Percentiles rank a stretch among this genome's conserved stretches.
Conservation (phyloP, 2,797 vertebrate genomes). For the Alcedo atthis region DNA sequence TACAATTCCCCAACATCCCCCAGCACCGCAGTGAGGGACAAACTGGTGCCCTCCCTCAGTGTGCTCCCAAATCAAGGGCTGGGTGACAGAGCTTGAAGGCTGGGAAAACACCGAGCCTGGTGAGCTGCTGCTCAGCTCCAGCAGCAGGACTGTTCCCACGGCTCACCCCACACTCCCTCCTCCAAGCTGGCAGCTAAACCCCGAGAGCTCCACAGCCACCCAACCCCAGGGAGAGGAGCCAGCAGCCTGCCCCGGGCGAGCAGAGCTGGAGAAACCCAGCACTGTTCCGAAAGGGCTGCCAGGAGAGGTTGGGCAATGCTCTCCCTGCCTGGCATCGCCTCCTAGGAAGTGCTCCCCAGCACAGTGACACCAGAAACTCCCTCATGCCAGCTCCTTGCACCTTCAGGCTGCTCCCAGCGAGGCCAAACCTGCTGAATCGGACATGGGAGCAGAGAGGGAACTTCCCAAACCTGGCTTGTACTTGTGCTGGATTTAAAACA, state of each 20-base stretch:
- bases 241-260: accelerated
- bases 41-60: background rate
- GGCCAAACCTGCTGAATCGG: background rate
- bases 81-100: background rate
- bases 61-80: background rate
- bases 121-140: background rate
- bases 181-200: background rate
- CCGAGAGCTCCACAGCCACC: background rate
- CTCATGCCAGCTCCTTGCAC: background rate
- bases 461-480: background rate
- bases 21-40: background rate
- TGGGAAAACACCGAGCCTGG: background rate
- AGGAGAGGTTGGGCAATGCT: background rate
- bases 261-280: background rate
- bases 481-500: background rate
- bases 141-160: background rate
- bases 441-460: background rate
- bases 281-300: background rate
- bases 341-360: background rate
- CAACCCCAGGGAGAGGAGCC: accelerated
- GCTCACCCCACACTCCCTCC: background rate
- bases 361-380: background rate
- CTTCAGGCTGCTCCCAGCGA: background rate
- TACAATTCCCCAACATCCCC: background rate
- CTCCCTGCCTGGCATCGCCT: background rate